phyloP scores from a whole-genome alignment of 1,140 invertebrate species.

The Atta cephalotes region DNA sequence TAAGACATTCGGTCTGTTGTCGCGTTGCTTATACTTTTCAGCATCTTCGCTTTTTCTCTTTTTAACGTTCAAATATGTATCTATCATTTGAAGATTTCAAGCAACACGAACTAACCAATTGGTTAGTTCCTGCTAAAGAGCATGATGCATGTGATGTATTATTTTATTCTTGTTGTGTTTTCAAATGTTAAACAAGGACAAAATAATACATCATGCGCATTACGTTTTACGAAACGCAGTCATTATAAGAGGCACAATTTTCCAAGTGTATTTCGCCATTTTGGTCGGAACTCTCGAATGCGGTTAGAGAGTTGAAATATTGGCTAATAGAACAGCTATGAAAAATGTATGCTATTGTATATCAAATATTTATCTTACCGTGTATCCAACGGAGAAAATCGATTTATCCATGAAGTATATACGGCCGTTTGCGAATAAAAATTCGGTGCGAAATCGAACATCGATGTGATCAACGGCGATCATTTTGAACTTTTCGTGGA shows the following conservation, averaged over 20 bases:
- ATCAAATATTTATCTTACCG: slow-evolving; percentile 11
- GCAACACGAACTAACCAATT: too few relatives aligned
- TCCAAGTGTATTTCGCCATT: not conserved
- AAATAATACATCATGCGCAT: too few relatives aligned
- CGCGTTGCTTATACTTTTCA: too few relatives aligned
- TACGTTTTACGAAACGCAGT: too few relatives aligned
- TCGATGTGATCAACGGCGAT: not conserved
- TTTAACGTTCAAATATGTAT: too few relatives aligned
- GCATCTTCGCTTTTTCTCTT: too few relatives aligned
- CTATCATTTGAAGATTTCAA: too few relatives aligned
- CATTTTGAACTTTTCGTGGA: not conserved
- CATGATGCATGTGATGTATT: too few relatives aligned
- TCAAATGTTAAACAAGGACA: too few relatives aligned
- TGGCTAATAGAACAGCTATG: not conserved
- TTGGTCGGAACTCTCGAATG: not conserved
- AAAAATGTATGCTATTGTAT: not conserved
- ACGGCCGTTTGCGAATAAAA: not conserved
- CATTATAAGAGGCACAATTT: not conserved
- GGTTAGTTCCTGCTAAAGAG: too few relatives aligned
- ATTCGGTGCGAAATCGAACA: not conserved
- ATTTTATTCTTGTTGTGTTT: too few relatives aligned
- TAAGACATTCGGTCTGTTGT: too few relatives aligned
- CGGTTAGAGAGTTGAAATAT: not conserved
- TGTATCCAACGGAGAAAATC: not conserved
- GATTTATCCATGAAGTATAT: not conserved